A percentile compares a stretch with the other conserved stretches of the same genome.
These are phyloP conservation scores for Barypeithes pellucidus DNA, from an alignment of 2,888 invertebrate species.

Conservation along the genomic window DNA sequence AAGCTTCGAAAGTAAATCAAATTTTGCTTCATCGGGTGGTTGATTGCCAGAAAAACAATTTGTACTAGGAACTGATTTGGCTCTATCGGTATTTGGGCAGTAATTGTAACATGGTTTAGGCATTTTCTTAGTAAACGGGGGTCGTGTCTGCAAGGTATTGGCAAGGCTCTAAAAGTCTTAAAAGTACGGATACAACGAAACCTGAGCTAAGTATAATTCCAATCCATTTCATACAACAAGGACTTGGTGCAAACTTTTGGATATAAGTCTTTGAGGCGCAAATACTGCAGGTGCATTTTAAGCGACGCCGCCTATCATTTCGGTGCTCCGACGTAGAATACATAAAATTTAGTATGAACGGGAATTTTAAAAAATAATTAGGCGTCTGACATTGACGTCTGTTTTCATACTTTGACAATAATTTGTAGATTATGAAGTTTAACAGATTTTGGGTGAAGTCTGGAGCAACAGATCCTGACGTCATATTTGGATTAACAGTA, in stretches of 20 bases:
- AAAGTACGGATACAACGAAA: conserved; percentile 49
- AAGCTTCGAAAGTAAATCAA: background rate
- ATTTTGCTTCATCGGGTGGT: conserved; percentile 5
- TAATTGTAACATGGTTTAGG: background rate
- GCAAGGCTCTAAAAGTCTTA: conserved; percentile 51
- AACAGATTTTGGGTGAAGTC: too few species aligned
- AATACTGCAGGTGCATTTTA: conserved; percentile 53
- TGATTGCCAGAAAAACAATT: background rate
- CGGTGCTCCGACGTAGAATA: conserved; percentile 4
- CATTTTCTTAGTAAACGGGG: conserved; percentile 49
- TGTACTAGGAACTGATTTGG: too few species aligned
- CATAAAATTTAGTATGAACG: conserved; percentile 30
- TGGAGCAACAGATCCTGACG: too few species aligned
- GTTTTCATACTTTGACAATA: background rate
- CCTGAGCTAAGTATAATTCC: conserved; percentile 44
- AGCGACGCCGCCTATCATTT: conserved; percentile 48
- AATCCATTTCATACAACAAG: conserved; percentile 56
- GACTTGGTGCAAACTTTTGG: conserved; percentile 48
- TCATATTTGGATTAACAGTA: too few species aligned
- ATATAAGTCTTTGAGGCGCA: conserved; percentile 47
- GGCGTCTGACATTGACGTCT: conserved; percentile 5
- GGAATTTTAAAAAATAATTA: conserved; percentile 36
- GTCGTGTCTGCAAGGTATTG: conserved; percentile 53
- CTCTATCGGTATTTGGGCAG: background rate
- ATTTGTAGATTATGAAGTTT: background rate